Conservation (phyloP, 2,888 invertebrate species). For the Cryptops parisi region DNA sequence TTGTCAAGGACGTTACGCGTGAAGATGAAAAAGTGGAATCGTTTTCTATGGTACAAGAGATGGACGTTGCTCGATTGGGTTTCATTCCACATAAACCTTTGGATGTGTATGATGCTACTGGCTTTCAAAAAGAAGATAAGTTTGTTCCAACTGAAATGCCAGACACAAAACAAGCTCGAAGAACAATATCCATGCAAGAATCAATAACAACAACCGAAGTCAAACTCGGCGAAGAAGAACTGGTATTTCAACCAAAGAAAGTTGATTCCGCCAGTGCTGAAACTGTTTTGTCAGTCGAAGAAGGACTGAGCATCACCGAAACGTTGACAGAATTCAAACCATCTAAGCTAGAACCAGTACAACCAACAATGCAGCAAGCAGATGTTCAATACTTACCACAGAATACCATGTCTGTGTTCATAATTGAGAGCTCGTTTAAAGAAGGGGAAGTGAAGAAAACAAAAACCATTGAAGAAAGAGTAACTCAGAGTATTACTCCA, state of each 20-base stretch:
- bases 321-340: constrained; percentile 5
- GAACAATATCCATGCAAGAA: no score
- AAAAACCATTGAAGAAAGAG: constrained; percentile 13
- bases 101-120: no score
- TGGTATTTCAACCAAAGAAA: constrained; percentile 21
- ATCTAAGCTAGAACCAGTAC: constrained; percentile 2
- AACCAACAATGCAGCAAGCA: constrained; percentile 21
- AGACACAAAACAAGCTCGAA: background rate
- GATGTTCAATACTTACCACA: constrained; percentile 25
- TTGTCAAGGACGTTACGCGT: background rate
- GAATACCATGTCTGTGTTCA: constrained; percentile 32
- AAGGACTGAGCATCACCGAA: constrained; percentile 13
- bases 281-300: constrained; percentile 13
- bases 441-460: constrained; percentile 14
- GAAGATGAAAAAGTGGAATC: background rate
- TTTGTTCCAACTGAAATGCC: constrained; percentile 7
- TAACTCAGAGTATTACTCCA: constrained; percentile 11
- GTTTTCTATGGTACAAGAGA: no score
- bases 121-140: no score
- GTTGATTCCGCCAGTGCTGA: constrained; percentile 3
- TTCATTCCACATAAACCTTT: no score
- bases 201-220: constrained; percentile 34
- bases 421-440: constrained; percentile 27
- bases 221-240: constrained; percentile 30
- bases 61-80: no score